phyloP scores from a whole-genome alignment of 1,140 invertebrate species.

The Rhopalosiphum maidis region DNA sequence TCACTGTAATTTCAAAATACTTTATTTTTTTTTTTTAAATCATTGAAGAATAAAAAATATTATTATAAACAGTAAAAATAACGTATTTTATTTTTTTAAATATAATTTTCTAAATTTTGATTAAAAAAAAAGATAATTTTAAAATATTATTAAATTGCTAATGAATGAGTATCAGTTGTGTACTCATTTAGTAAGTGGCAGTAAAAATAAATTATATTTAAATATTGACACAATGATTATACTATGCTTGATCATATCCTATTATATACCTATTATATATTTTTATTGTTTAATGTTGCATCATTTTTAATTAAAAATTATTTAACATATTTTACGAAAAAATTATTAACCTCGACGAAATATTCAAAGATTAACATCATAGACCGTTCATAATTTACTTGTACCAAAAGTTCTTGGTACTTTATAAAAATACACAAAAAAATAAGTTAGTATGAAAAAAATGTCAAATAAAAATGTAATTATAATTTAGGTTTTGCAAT shows the following conservation, averaged over 20 bases:
- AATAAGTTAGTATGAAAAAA: background rate
- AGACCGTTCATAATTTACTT: background rate
- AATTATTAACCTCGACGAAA: background rate
- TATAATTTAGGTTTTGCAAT: background rate
- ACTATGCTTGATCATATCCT: background rate
- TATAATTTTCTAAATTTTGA: background rate
- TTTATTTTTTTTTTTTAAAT: background rate
- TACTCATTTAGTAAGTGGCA: background rate
- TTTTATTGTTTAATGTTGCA: background rate
- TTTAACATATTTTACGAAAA: background rate
- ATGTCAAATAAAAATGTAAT: background rate
- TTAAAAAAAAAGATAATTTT: background rate
- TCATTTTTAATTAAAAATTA: background rate
- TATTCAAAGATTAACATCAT: background rate
- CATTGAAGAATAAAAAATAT: background rate
- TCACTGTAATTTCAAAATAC: background rate
- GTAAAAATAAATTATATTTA: background rate
- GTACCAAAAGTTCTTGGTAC: background rate
- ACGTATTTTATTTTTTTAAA: background rate
- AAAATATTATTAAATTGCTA: background rate
- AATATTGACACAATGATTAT: background rate
- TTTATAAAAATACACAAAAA: background rate
- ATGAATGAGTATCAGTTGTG: background rate
- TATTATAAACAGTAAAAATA: background rate
- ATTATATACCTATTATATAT: background rate